These are phyloP conservation scores for Drosophila nr. perissopoda DNA, from an alignment of 2,888 invertebrate genomes.

Conservation along the genomic window DNA sequence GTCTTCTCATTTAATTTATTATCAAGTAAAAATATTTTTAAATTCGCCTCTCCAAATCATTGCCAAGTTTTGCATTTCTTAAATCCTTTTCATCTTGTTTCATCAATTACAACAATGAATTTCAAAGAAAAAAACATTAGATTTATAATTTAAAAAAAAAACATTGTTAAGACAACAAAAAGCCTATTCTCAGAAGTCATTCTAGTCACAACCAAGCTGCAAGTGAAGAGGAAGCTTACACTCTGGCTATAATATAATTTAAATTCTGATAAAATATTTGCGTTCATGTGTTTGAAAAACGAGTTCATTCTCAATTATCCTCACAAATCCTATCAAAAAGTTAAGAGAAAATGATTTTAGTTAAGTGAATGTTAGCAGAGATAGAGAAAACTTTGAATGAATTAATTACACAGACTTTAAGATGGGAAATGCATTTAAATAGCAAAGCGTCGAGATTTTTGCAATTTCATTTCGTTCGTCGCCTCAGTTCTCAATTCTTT, in stretches of 20 bases:
- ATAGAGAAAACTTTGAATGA: not conserved
- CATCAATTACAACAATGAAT: not conserved
- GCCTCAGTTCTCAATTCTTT: not conserved
- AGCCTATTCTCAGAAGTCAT: not conserved
- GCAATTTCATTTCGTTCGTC: not conserved
- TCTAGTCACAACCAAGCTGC: not conserved
- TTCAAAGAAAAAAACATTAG: not conserved
- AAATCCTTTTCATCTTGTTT: not conserved
- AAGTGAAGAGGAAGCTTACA: no score
- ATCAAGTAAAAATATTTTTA: not conserved
- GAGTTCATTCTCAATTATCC: not conserved
- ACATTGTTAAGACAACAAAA: not conserved
- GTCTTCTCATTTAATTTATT: slow-evolving; percentile 8
- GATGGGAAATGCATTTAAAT: slow-evolving; percentile 13
- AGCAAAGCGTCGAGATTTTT: not conserved
- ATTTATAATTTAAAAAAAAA: not conserved
- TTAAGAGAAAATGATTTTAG: not conserved
- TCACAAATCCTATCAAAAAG: not conserved
- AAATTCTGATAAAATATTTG: not conserved
- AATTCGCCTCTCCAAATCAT: not conserved
- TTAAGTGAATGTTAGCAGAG: not conserved
- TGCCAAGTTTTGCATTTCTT: not conserved
- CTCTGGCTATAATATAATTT: not conserved
- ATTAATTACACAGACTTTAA: slow-evolving; percentile 10
- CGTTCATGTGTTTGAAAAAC: not conserved